Percentiles rank a stretch among this genome's conserved stretches.
phyloP scores from a whole-genome alignment of 2,113 vertebrate species.

The Ptychochromis oligacanthus region DNA sequence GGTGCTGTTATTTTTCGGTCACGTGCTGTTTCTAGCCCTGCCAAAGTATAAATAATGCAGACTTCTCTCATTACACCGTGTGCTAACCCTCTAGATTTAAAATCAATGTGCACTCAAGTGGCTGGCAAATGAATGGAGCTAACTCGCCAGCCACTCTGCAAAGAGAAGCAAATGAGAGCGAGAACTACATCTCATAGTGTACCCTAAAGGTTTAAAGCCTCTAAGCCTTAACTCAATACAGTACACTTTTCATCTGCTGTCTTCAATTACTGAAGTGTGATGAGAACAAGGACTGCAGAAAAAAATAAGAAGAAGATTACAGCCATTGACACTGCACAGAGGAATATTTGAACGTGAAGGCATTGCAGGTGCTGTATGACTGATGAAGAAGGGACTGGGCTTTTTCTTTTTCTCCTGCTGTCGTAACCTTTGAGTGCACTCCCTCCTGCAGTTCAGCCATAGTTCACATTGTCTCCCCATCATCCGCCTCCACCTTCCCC shows the following conservation, averaged over 20 bases:
- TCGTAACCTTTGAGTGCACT: constrained; percentile 63
- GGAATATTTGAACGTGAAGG: constrained; percentile 42
- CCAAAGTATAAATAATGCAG: constrained; percentile 73
- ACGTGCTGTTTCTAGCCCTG: constrained; percentile 57
- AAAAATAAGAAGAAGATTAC: constrained; percentile 14
- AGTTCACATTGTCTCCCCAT: constrained; percentile 63
- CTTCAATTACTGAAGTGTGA: constrained; percentile 33
- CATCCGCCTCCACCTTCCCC: constrained; percentile 10
- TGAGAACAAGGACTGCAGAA: constrained; percentile 20
- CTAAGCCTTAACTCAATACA: constrained; percentile 21
- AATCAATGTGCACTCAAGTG: constrained; percentile 68
- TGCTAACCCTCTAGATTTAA: constrained; percentile 65
- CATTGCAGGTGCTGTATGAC: constrained; percentile 42
- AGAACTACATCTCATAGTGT: not conserved
- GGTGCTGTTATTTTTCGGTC: constrained; percentile 65
- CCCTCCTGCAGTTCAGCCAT: constrained; percentile 64
- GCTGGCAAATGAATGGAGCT: constrained; percentile 45
- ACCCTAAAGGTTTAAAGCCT: constrained; percentile 44
- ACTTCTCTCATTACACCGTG: constrained; percentile 62
- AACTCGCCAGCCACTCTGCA: not conserved
- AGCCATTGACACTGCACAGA: constrained; percentile 24
- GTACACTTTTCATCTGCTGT: constrained; percentile 35
- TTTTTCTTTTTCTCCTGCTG: constrained; percentile 44
- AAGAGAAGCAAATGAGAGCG: not conserved
- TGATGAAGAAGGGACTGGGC: constrained; percentile 46